A percentile compares a stretch with the other conserved stretches of the same genome.
Evolutionary conservation across 1,140 invertebrate species (phyloP).

Genomic region (Drosophila rufa): DNA sequence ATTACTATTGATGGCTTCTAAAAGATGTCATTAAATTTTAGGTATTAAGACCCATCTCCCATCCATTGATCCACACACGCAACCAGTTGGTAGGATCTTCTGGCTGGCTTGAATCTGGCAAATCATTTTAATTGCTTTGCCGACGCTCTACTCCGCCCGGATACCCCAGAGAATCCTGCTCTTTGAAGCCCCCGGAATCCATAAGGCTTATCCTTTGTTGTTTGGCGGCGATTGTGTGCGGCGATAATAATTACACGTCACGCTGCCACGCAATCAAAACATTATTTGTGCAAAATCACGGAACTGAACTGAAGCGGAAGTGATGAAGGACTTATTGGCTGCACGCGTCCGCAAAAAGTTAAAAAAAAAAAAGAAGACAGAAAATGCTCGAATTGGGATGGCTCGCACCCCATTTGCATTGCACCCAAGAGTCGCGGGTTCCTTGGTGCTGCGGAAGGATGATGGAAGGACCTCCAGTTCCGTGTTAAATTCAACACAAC

Average conservation of each 20-base stretch:
- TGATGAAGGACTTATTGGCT: conserved; percentile 85
- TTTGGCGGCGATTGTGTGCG: conserved; percentile 64
- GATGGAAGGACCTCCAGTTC: conserved; percentile 23
- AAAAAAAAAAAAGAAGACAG: conserved; percentile 59
- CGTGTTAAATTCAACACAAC: conserved; percentile 80
- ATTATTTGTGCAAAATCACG: conserved; percentile 85
- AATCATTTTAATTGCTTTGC: conserved; percentile 77
- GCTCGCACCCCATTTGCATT: conserved; percentile 55
- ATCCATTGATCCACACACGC: not conserved
- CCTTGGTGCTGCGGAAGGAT: conserved; percentile 15
- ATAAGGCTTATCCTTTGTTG: conserved; percentile 52
- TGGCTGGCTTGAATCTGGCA: conserved; percentile 41
- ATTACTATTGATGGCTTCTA: conserved; percentile 13
- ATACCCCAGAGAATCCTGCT: conserved; percentile 15
- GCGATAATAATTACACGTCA: conserved; percentile 85
- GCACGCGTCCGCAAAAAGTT: conserved; percentile 80
- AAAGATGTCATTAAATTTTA: not conserved
- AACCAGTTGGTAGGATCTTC: conserved; percentile 26
- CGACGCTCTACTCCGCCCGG: conserved; percentile 6
- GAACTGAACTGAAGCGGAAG: conserved; percentile 84
- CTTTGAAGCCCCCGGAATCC: conserved; percentile 16
- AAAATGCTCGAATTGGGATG: conserved; percentile 19
- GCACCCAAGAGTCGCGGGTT: conserved; percentile 46
- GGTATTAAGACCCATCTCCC: not conserved
- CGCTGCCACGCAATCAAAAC: conserved; percentile 84